phyloP scores from a whole-genome alignment of 2,797 vertebrate species.

The Meda fulgida region DNA sequence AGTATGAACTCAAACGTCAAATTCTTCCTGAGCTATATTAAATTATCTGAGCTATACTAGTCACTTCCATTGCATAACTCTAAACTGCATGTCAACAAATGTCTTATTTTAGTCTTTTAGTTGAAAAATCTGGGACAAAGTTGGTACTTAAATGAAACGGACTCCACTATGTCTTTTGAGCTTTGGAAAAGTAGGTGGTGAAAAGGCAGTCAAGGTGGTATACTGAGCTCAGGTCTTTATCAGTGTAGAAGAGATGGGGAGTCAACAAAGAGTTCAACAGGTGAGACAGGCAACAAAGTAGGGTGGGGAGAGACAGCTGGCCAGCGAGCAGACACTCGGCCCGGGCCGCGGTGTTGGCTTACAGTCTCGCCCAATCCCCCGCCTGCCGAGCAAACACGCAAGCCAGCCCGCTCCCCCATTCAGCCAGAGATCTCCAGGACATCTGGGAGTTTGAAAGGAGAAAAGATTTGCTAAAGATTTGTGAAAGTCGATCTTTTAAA shows the following conservation, averaged over 20 bases:
- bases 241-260: slow-evolving; percentile 19
- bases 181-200: not conserved
- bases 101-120: not conserved
- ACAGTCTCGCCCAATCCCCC: slow-evolving; percentile 73
- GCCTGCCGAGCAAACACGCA: slow-evolving; percentile 73
- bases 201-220: slow-evolving; percentile 12
- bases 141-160: not conserved
- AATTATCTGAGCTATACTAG: not conserved
- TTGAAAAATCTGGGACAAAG: not conserved
- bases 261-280: slow-evolving; percentile 54
- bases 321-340: slow-evolving; percentile 69
- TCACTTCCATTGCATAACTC: not conserved
- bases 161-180: not conserved
- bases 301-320: slow-evolving; percentile 76
- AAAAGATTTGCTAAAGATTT: slow-evolving; percentile 83
- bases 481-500: slow-evolving; percentile 86
- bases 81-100: not conserved
- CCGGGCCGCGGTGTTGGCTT: slow-evolving; percentile 77
- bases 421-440: slow-evolving; percentile 69
- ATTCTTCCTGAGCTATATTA: not conserved
- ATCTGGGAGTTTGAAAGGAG: slow-evolving; percentile 67
- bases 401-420: slow-evolving; percentile 67
- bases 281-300: slow-evolving; percentile 61
- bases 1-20: not conserved
- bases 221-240: slow-evolving; percentile 33